phyloP scores from a whole-genome alignment of 2,888 invertebrate species.

The Nysson spinosus region DNA sequence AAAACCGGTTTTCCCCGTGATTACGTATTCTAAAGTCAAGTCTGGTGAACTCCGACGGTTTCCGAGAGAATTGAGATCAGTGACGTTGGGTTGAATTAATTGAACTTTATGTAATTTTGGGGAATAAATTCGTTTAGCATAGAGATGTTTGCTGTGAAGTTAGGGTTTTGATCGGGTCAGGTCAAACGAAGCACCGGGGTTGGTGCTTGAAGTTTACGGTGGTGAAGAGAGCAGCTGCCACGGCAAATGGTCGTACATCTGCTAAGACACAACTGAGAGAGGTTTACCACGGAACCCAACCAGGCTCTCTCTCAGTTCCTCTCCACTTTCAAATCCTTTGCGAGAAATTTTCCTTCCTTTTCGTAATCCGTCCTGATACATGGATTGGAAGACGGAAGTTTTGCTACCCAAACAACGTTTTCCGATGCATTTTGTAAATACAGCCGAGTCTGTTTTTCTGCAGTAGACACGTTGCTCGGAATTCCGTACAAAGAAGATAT shows the following conservation, averaged over 20 bases:
- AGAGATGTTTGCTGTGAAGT: not conserved
- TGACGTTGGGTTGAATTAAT: not conserved
- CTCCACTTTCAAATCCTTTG: slow-evolving; percentile 22
- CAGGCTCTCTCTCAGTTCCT: too few species aligned
- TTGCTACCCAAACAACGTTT: too few species aligned
- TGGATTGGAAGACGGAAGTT: too few species aligned
- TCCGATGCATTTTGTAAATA: too few species aligned
- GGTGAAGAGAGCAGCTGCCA: slow-evolving; percentile 70
- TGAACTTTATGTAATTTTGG: not conserved
- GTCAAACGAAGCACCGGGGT: slow-evolving; percentile 30
- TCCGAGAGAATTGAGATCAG: slow-evolving; percentile 13
- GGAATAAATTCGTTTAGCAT: not conserved
- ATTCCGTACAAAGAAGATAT: too few species aligned
- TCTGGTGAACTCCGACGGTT: not conserved
- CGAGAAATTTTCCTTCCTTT: slow-evolving; percentile 1
- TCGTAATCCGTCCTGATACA: not conserved
- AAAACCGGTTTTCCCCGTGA: slow-evolving; percentile 51
- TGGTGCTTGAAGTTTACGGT: slow-evolving; percentile 50
- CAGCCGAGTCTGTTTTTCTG: too few species aligned
- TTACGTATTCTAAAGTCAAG: slow-evolving; percentile 23
- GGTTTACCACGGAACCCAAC: slow-evolving; percentile 27
- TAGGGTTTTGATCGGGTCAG: slow-evolving; percentile 11
- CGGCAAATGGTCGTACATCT: slow-evolving; percentile 74
- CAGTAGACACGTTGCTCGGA: too few species aligned
- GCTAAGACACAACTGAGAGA: slow-evolving; percentile 63